Base-by-base conservation (phyloP, 2,113 vertebrate species). In the Podarcis raffonei region DNA sequence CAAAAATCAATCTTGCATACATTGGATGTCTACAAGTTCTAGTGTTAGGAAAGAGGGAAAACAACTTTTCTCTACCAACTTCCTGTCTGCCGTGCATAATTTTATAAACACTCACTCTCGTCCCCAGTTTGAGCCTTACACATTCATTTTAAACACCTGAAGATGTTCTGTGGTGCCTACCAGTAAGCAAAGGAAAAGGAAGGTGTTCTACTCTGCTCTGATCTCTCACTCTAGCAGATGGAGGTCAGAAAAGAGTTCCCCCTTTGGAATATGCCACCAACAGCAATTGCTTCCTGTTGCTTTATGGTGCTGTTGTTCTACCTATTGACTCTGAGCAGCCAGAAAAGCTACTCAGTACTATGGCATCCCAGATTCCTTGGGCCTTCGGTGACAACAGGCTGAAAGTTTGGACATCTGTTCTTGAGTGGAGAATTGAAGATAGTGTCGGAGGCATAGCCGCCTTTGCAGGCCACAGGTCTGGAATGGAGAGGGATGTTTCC, bases 401-500 rank as follows among this genome's bases (percentile, higher is more conserved):
- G 3, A 2, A 5, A 81, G 25, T 30, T 22, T 0, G 0, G 12
- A 23, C 65, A 22, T 22, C 11, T 1, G 32, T 27, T 20, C 23
- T 57, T 87, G 42, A 6, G 74, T 82, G 57, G 20, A 2, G 15
- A 79, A 18, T 13, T 27, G 2, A 35, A 86, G 65, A 27, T 25
- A 13, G 5, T 1, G 35, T 27, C 79, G 23, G 18, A 37, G 3
- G 13, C 39, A 86, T 69, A 69, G 42, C 48, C 12, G 4, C 37
- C 62, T 85, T 90, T 72, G 39, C 11, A 25, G 32, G 18, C 74
- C 81, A 68, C 20, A 77, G 0, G 81, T 71, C 71, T 80, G 66
- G 57, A 74, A 86, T 81, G 85, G 27, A 32, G 90, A 84, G 30
- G 84, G 69, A 32, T 74, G 68, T 86, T 74, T 68, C 77, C 85